Percentiles rank a stretch among this genome's conserved stretches.
These are phyloP conservation scores for Telenomus remus DNA, from an alignment of 1,140 invertebrate species.

Conservation along the genomic window DNA sequence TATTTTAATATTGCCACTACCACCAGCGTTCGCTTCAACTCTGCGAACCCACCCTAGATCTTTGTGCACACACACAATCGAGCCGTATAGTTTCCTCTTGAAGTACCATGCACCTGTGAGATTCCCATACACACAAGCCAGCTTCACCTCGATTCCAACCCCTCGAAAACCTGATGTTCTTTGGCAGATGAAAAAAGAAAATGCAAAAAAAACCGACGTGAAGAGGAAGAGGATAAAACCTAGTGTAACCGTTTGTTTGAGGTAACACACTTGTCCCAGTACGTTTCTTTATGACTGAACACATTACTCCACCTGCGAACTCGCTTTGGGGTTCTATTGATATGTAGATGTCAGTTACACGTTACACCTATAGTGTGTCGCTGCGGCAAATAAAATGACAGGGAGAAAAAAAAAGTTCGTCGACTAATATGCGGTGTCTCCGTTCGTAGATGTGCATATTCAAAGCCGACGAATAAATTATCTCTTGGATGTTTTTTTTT, in stretches of 20 bases:
- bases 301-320: constrained; percentile 72
- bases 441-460: constrained; percentile 28
- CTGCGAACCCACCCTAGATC: constrained; percentile 46
- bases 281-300: constrained; percentile 65
- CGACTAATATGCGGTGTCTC: constrained; percentile 9
- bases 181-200: constrained; percentile 30
- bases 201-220: constrained; percentile 29
- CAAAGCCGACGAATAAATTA: no score
- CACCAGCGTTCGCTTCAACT: constrained; percentile 51
- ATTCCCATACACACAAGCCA: constrained; percentile 69
- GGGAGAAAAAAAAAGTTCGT: constrained; percentile 45
- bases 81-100: constrained; percentile 57
- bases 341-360: constrained; percentile 71
- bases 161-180: constrained; percentile 62
- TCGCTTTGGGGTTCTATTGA: constrained; percentile 69
- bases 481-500: no score
- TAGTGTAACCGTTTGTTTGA: constrained; percentile 72
- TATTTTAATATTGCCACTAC: constrained; percentile 72
- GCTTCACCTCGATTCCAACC: constrained; percentile 63
- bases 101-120: constrained; percentile 73
- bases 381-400: constrained; percentile 62
- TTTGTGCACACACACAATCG: constrained; percentile 8
- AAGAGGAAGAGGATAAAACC: constrained; percentile 62
- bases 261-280: constrained; percentile 71
- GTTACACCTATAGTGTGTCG: constrained; percentile 67